These are phyloP conservation scores for Leptinotarsa tumamoca DNA, from an alignment of 2,888 invertebrate species.

Conservation along the genomic window DNA sequence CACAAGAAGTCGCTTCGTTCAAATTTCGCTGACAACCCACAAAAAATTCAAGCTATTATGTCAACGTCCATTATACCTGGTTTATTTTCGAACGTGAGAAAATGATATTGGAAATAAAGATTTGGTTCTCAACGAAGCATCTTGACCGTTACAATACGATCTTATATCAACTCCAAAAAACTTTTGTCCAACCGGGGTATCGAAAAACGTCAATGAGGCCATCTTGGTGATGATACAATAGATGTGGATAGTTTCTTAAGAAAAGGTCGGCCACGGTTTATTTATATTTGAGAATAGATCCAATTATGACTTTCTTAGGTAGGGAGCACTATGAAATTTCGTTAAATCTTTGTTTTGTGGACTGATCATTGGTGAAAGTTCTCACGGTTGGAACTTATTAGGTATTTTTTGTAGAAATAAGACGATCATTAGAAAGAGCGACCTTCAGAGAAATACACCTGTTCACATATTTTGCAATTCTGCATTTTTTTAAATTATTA, in stretches of 20 bases:
- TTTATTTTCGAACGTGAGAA: slow-evolving; percentile 20
- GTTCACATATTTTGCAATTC: background rate
- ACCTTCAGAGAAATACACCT: background rate
- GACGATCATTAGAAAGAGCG: background rate
- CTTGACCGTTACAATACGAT: slow-evolving; percentile 21
- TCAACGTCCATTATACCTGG: slow-evolving; percentile 15
- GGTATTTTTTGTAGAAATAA: background rate
- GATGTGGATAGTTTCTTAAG: slow-evolving; percentile 4
- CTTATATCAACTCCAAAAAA: slow-evolving; percentile 4
- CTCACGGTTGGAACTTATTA: background rate
- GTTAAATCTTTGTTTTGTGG: background rate
- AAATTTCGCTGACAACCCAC: background rate
- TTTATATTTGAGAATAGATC: slow-evolving; percentile 14
- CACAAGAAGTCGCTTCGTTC: slow-evolving; percentile 5
- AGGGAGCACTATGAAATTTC: slow-evolving; percentile 14
- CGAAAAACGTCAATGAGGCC: slow-evolving; percentile 6
- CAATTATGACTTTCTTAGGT: slow-evolving; percentile 17
- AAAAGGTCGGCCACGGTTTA: slow-evolving; percentile 6
- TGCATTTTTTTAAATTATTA: background rate
- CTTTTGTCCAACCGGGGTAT: background rate
- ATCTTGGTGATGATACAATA: slow-evolving; percentile 16
- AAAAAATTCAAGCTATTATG: slow-evolving; percentile 21
- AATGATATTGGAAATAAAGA: slow-evolving; percentile 23
- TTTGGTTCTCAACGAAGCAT: background rate
- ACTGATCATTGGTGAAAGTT: slow-evolving; percentile 5